These are phyloP conservation scores for Catostylus mosaicus DNA, from an alignment of 30 jellyfish, hydroid and myxozoan species.

Conservation along the genomic window DNA sequence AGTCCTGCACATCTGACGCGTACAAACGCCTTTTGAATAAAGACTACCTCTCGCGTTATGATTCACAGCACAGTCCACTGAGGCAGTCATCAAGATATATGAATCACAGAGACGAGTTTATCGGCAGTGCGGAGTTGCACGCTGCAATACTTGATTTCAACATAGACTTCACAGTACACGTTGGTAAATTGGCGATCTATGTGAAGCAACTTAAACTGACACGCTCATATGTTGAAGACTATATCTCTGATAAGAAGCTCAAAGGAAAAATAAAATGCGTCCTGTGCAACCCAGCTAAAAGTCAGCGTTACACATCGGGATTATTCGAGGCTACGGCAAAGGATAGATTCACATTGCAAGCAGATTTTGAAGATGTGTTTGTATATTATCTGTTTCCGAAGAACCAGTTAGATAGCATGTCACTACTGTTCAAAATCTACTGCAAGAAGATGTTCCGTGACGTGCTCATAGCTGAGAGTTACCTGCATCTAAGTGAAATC, in stretches of 20 bases:
- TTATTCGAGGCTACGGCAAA: constrained; percentile 82
- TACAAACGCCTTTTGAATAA: constrained; percentile 69
- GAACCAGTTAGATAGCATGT: constrained; percentile 84
- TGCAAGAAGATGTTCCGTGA: constrained; percentile 86
- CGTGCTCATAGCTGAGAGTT: constrained; percentile 83
- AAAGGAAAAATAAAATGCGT: constrained; percentile 86
- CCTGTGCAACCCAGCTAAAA: constrained; percentile 85
- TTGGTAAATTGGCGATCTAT: constrained; percentile 89
- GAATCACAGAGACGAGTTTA: constrained; percentile 46
- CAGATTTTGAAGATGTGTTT: constrained; percentile 88
- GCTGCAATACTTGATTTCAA: constrained; percentile 80
- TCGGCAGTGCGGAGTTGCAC: constrained; percentile 46
- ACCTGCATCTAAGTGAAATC: constrained; percentile 81
- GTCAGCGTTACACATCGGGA: constrained; percentile 77
- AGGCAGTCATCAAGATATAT: constrained; percentile 49
- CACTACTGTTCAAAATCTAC: constrained; percentile 80
- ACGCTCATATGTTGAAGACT: constrained; percentile 78
- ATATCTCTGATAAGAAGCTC: constrained; percentile 75
- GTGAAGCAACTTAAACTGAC: constrained; percentile 79
- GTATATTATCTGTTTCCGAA: constrained; percentile 90
- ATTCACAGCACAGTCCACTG: constrained; percentile 68
- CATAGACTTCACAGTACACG: constrained; percentile 92
- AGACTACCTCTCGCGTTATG: constrained; percentile 64
- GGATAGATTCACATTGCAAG: constrained; percentile 60
- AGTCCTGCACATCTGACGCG: constrained; percentile 87